These are phyloP conservation scores for Apogon talboti DNA, from an alignment of 2,797 vertebrate species.

Conservation along the genomic window DNA sequence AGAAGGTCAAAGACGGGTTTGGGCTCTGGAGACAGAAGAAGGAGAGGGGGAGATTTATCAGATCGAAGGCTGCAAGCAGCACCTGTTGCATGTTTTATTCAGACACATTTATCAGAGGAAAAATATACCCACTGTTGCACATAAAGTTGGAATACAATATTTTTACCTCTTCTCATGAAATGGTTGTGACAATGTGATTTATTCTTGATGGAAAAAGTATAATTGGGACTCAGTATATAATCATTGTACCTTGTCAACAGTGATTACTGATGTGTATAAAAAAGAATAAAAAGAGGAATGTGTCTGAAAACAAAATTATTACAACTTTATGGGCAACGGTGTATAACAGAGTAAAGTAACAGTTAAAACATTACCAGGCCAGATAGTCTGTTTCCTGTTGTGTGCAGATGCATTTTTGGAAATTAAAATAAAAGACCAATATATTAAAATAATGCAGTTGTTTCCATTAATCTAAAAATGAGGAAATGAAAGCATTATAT, in stretches of 20 bases:
- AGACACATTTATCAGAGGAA: constrained; percentile 16
- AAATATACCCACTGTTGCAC: neutral
- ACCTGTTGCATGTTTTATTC: constrained; percentile 65
- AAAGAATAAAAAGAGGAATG: too few species aligned
- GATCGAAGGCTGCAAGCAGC: constrained; percentile 26
- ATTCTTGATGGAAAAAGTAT: too few species aligned
- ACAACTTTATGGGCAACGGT: too few species aligned
- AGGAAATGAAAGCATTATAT: too few species aligned
- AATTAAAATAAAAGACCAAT: neutral
- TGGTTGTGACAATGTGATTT: too few species aligned
- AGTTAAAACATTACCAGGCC: neutral
- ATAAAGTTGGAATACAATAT: too few species aligned
- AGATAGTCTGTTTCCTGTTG: neutral
- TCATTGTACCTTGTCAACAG: too few species aligned
- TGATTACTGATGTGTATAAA: too few species aligned
- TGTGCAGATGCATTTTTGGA: neutral
- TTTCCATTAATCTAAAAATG: neutral
- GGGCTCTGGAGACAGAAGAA: constrained; percentile 87
- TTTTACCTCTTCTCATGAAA: too few species aligned
- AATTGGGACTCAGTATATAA: too few species aligned
- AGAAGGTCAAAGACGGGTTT: constrained; percentile 94
- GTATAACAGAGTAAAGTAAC: too few species aligned
- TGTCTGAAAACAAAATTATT: too few species aligned
- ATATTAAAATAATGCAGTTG: neutral
- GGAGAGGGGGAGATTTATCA: constrained; percentile 20